Percentiles rank a stretch among this genome's conserved stretches.
Conservation (phyloP, 2,888 invertebrate genomes). For the Ceratothoa steindachneri region DNA sequence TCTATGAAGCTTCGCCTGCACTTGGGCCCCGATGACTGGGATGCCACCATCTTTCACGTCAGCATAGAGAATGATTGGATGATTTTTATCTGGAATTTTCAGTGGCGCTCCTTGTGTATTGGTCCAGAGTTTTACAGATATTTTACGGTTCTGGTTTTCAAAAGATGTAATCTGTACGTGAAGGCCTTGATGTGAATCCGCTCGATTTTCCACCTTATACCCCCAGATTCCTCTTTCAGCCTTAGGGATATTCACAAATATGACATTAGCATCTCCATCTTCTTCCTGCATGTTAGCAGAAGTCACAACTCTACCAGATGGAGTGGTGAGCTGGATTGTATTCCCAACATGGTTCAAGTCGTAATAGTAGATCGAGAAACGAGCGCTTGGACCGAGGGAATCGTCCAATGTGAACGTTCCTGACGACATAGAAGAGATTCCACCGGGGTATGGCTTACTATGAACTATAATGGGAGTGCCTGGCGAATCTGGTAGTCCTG, state of each 20-base stretch:
- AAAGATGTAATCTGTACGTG: constrained; percentile 40
- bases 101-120: constrained; percentile 17
- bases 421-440: constrained; percentile 41
- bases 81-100: constrained; percentile 25
- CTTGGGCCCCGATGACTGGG: constrained; percentile 33
- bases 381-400: constrained; percentile 32
- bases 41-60: constrained; percentile 58
- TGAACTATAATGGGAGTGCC: constrained; percentile 34
- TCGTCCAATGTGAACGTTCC: constrained; percentile 40
- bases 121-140: constrained; percentile 39
- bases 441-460: constrained; percentile 33
- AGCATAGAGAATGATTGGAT: constrained; percentile 34
- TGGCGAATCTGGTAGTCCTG: constrained; percentile 18
- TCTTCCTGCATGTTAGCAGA: constrained; percentile 46
- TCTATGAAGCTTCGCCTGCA: constrained; percentile 29
- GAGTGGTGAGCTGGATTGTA: constrained; percentile 43
- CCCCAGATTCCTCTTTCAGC: constrained; percentile 42
- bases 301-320: constrained; percentile 31
- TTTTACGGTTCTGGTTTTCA: constrained; percentile 29
- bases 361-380: constrained; percentile 45
- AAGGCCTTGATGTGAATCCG: constrained; percentile 46
- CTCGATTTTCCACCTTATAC: constrained; percentile 42
- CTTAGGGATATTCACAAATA: constrained; percentile 43
- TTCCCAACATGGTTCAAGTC: constrained; percentile 47
- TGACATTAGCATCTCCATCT: constrained; percentile 46